phyloP scores from a whole-genome alignment of 1,140 invertebrate genomes.

The Pachyrhynchus sulphureomaculatus region DNA sequence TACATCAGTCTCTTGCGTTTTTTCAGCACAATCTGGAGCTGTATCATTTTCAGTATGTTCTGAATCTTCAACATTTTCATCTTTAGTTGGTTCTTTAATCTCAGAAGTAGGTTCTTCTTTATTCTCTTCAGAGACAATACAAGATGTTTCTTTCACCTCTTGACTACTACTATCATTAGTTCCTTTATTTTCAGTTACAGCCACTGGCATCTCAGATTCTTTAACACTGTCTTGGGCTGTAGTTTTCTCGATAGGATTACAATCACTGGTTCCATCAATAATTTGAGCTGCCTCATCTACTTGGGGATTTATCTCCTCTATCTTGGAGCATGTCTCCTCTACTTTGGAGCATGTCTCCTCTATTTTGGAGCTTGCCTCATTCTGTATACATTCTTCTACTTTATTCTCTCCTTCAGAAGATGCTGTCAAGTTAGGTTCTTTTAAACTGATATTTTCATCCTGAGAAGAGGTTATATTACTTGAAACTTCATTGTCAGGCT shows the following conservation, averaged over 20 bases:
- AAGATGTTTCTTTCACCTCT: too few species aligned
- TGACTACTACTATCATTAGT: too few species aligned
- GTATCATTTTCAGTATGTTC: background rate
- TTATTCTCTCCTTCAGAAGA: background rate
- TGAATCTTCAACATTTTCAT: background rate
- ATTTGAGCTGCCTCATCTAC: background rate
- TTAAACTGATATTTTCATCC: background rate
- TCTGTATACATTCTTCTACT: background rate
- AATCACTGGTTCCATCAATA: background rate
- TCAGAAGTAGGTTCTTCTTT: background rate
- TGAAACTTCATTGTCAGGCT: constrained; percentile 14
- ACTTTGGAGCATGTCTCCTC: background rate
- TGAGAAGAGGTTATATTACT: constrained; percentile 7
- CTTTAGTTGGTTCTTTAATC: background rate
- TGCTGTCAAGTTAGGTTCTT: background rate
- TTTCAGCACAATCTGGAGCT: background rate
- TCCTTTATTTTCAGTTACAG: too few species aligned
- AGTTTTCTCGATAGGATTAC: too few species aligned
- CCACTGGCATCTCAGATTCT: too few species aligned
- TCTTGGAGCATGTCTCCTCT: too few species aligned
- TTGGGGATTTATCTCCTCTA: background rate
- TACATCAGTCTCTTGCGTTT: background rate
- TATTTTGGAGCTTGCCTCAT: background rate
- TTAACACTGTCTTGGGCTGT: too few species aligned
- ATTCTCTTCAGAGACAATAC: background rate